Evolutionary conservation across 2,113 vertebrate genomes (phyloP).

Genomic region (Motacilla alba): DNA sequence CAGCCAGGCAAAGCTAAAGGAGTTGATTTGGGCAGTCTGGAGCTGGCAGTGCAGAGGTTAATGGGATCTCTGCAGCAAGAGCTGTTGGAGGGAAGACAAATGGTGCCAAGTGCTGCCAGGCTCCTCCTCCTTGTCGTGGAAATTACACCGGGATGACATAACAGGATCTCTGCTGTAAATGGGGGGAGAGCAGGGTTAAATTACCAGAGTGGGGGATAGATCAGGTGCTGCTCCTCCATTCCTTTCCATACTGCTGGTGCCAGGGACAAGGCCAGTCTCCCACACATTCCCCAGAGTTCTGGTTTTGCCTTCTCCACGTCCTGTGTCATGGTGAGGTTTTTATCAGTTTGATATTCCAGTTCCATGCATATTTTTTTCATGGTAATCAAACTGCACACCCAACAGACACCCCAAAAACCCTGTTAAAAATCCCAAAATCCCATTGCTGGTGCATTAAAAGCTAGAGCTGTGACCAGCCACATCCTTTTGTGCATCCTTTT

Average conservation of each 20-base stretch:
- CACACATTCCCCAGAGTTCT: background rate
- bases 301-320: background rate
- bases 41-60: background rate
- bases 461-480: background rate
- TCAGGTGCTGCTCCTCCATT: background rate
- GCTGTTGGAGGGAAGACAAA: background rate
- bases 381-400: background rate
- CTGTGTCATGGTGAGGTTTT: fast-evolving
- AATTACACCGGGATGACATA: background rate
- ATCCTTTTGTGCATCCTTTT: background rate
- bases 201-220: background rate
- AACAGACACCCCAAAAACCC: background rate
- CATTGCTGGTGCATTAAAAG: background rate
- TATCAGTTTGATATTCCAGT: background rate
- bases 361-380: background rate
- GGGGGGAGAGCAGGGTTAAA: background rate
- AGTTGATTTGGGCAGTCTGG: background rate
- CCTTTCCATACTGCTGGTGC: background rate
- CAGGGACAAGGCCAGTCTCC: background rate
- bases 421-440: background rate
- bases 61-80: background rate
- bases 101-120: background rate
- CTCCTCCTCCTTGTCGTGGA: background rate
- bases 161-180: background rate
- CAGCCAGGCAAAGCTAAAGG: background rate